A percentile compares a stretch with the other conserved stretches of the same genome.
Evolutionary conservation across 1,140 invertebrate species (phyloP).

Genomic region (Diabrotica virgifera): DNA sequence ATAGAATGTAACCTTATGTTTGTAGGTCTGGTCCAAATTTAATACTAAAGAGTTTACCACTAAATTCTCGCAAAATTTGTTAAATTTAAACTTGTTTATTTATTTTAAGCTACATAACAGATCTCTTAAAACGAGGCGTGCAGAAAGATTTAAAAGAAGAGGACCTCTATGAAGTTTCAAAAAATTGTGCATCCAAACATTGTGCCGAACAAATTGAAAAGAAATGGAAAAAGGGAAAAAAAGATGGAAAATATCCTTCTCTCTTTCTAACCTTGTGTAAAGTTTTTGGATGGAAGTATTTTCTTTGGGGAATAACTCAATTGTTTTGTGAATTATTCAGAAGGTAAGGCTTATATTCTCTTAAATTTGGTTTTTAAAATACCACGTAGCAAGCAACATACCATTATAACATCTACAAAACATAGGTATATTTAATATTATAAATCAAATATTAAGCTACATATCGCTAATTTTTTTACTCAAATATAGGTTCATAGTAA

Average conservation of each 20-base stretch:
- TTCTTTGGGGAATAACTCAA: conserved; percentile 38
- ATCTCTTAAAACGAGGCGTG: conserved; percentile 33
- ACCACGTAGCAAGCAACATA: too few species aligned
- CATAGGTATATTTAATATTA: too few species aligned
- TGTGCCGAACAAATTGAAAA: conserved; percentile 37
- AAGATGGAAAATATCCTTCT: not conserved
- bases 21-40: not conserved
- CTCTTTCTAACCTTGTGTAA: not conserved
- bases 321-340: conserved; percentile 54
- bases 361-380: too few species aligned
- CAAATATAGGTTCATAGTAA: too few species aligned
- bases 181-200: conserved; percentile 29
- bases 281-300: conserved; percentile 21
- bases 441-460: too few species aligned
- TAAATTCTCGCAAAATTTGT: not conserved
- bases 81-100: not conserved
- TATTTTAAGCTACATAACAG: conserved; percentile 34
- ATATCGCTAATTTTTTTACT: too few species aligned
- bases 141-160: conserved; percentile 44
- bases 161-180: conserved; percentile 43
- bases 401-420: too few species aligned
- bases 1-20: too few species aligned
- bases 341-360: conserved; percentile 47
- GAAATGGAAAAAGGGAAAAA: conserved; percentile 39
- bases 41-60: not conserved